Evolutionary conservation across 2,888 invertebrate species (phyloP).

Genomic region (Phyllotreta cruciferae): DNA sequence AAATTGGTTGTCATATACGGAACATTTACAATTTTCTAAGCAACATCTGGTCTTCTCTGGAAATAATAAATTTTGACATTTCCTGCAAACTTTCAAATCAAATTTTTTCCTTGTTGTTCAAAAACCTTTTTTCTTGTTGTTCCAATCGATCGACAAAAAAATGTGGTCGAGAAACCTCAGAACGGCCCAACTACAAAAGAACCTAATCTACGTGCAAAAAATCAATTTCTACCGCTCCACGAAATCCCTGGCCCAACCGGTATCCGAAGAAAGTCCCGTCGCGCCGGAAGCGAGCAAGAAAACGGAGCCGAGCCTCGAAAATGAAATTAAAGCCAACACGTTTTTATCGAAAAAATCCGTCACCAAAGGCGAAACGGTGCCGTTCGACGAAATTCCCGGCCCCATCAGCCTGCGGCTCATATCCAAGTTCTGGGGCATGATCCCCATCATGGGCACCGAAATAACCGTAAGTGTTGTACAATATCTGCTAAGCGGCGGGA

Average conservation of each 20-base stretch:
- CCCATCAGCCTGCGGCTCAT: constrained; percentile 66
- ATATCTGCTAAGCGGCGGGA: constrained; percentile 63
- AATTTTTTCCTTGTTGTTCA: background rate
- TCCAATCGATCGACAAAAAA: background rate
- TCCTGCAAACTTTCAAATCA: background rate
- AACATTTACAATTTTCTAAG: background rate
- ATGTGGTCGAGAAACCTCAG: constrained; percentile 9
- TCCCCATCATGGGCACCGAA: constrained; percentile 70
- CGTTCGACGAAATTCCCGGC: constrained; percentile 72
- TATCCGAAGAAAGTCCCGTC: background rate
- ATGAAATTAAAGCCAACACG: constrained; percentile 1
- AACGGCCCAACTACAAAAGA: background rate
- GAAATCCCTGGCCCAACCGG: background rate
- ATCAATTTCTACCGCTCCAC: background rate
- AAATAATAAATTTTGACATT: constrained; percentile 2
- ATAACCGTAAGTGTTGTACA: constrained; percentile 64
- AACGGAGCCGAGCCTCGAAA: background rate
- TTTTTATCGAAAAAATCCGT: constrained; percentile 1
- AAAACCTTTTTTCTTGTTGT: too few species aligned
- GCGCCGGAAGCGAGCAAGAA: background rate
- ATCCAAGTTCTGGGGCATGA: constrained; percentile 66
- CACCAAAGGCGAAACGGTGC: constrained; percentile 22
- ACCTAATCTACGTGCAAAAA: background rate
- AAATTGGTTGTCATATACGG: too few species aligned
- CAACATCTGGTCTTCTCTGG: constrained; percentile 3